Evolutionary conservation across 53 echinoderm and acorn worm species (phyloP).

Genomic region (Zoroaster sp.): DNA sequence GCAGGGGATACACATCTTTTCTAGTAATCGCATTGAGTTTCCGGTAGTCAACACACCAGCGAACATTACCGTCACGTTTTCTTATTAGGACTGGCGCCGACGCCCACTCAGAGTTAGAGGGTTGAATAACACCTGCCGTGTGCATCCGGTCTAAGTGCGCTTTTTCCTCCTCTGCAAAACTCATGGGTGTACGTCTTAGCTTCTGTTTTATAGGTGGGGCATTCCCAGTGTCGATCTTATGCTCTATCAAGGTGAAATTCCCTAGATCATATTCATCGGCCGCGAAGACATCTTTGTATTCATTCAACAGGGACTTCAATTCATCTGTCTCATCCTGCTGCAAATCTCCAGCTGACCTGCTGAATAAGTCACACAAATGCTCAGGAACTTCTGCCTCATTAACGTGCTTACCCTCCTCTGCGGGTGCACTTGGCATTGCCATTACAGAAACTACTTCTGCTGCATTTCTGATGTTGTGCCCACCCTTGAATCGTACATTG

Average conservation of each 20-base stretch:
- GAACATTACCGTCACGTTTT: no score
- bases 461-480: slow-evolving; percentile 7
- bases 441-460: slow-evolving; percentile 7
- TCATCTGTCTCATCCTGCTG: neutral
- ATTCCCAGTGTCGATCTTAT: slow-evolving; percentile 30
- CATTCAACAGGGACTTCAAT: neutral
- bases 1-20: slow-evolving; percentile 61
- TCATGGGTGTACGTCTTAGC: slow-evolving; percentile 34
- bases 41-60: slow-evolving; percentile 67
- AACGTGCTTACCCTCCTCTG: neutral
- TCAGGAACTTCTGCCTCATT: slow-evolving; percentile 1
- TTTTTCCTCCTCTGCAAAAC: slow-evolving; percentile 46
- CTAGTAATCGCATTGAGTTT: slow-evolving; percentile 53
- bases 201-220: slow-evolving; percentile 30
- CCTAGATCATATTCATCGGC: slow-evolving; percentile 51
- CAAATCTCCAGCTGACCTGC: neutral
- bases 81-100: slow-evolving; percentile 58
- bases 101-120: slow-evolving; percentile 23
- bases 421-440: neutral
- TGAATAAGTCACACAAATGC: slow-evolving; percentile 17
- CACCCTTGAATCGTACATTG: neutral
- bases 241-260: slow-evolving; percentile 29
- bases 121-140: slow-evolving; percentile 54
- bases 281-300: slow-evolving; percentile 43
- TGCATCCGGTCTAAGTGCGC: slow-evolving; percentile 34